Conservation (phyloP, 2,797 vertebrate species). For the Meda fulgida region DNA sequence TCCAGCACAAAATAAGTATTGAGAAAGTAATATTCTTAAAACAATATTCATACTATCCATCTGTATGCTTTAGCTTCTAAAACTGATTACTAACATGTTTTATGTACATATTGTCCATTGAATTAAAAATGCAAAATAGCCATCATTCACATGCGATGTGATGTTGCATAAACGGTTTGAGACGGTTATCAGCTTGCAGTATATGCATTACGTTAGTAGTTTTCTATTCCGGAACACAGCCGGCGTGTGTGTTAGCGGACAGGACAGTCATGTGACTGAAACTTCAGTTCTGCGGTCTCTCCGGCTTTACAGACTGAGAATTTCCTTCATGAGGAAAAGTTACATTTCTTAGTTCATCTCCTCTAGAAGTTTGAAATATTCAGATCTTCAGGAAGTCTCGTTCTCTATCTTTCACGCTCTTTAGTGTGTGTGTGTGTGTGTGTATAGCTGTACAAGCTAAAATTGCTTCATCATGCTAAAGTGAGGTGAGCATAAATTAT, state of each 20-base stretch:
- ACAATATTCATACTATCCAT: not conserved
- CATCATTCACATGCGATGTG: too few species aligned
- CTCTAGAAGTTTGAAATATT: constrained; percentile 59
- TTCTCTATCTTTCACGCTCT: constrained; percentile 37
- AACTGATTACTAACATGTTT: too few species aligned
- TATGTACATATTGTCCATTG: too few species aligned
- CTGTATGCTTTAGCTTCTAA: too few species aligned
- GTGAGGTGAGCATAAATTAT: constrained; percentile 95
- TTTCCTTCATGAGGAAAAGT: constrained; percentile 12
- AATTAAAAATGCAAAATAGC: too few species aligned
- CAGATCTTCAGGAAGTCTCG: constrained; percentile 47
- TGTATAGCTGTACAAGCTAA: constrained; percentile 86
- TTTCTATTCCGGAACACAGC: not conserved
- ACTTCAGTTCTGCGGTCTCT: not conserved
- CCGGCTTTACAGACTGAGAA: not conserved
- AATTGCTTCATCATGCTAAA: constrained; percentile 97
- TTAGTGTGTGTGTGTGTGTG: constrained; percentile 5
- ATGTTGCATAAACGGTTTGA: too few species aligned
- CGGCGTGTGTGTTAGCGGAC: not conserved
- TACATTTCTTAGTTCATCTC: constrained; percentile 51
- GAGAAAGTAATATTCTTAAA: too few species aligned
- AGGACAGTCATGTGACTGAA: not conserved
- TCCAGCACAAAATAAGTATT: too few species aligned
- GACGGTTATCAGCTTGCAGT: not conserved
- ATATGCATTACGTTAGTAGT: not conserved